A percentile compares a stretch with the other conserved stretches of the same genome.
phyloP scores from a whole-genome alignment of 2,888 invertebrate species.

The Amiota communis region DNA sequence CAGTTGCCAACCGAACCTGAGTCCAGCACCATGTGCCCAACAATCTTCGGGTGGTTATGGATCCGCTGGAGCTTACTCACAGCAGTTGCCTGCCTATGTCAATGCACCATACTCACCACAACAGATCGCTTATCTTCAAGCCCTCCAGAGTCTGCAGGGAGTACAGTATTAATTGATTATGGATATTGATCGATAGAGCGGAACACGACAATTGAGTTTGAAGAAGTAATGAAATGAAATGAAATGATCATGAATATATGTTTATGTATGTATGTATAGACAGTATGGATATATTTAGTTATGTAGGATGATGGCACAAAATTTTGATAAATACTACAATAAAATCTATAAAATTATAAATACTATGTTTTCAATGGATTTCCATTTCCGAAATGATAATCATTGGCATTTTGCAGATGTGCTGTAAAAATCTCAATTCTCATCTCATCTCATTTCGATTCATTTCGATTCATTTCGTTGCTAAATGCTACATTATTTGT shows the following conservation, averaged over 20 bases:
- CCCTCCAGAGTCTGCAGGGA: constrained; percentile 32
- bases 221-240: too few relatives aligned
- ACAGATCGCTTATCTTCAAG: constrained; percentile 31
- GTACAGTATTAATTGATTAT: not conserved
- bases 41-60: constrained; percentile 35
- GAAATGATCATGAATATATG: too few relatives aligned
- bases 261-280: too few relatives aligned
- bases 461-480: constrained; percentile 36
- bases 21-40: constrained; percentile 51
- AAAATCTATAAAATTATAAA: constrained; percentile 14
- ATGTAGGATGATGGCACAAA: constrained; percentile 45
- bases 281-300: too few relatives aligned
- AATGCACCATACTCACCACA: constrained; percentile 31
- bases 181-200: too few relatives aligned
- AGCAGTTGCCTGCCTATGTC: constrained; percentile 43
- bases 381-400: too few relatives aligned
- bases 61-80: constrained; percentile 52
- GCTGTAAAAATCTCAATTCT: too few relatives aligned
- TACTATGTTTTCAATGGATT: constrained; percentile 25
- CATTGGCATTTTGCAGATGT: too few relatives aligned
- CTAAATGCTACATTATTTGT: constrained; percentile 43
- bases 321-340: constrained; percentile 28
- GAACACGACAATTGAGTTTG: too few relatives aligned
- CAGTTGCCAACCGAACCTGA: constrained; percentile 61
- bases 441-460: too few relatives aligned